Base-by-base conservation (phyloP, 2,888 invertebrate genomes). In the Morpho helenor region DNA sequence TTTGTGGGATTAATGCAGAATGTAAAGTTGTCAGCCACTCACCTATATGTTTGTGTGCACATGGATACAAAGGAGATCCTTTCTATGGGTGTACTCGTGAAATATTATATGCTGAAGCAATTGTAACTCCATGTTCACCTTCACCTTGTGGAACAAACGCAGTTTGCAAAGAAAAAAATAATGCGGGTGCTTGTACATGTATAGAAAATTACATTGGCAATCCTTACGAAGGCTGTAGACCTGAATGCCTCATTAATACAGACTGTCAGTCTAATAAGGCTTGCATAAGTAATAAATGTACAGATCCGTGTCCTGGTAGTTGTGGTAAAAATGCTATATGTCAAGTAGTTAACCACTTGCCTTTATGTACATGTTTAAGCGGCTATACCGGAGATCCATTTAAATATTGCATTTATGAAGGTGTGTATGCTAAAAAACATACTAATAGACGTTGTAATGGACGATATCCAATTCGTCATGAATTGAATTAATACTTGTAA, bases 381-480 rank as follows among this genome's bases (percentile, higher is more conserved):
- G 94, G 94, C 31, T 95, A 93, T 72, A 93, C 93, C 9, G 96
- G 96, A 49, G 95, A 96, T 91, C 95, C 95, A 42, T 95, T 95
- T 77, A 91, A 92, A 70, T 92, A 92, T 65, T 95, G 95, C 72
- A 90, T 87, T 44, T 88, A 86, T 66, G 85, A 87, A 84, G 89
- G 90, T 88, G 63, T 60, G 72, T 66, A 61, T 45, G 3, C 31
- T 31, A 3, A 31, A 31, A 31, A 31, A 31, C 31, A 31, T 31
- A 31, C 31, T 31, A 31, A 31, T 31, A 31, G 4, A 31, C 3
- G 5, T 31, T 31, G 31, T 31, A 31, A 31, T 31, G 3, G 5
- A 31, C 31, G 31, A 31, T 5, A 5, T 31, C 31, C 31, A 31
- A 31, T 31, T 31, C 31, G 31, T 31, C 31, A 31, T 31, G 5